These are phyloP conservation scores for Luehdorfia chinensis DNA, from an alignment of 1,140 invertebrate genomes.

Conservation along the genomic window DNA sequence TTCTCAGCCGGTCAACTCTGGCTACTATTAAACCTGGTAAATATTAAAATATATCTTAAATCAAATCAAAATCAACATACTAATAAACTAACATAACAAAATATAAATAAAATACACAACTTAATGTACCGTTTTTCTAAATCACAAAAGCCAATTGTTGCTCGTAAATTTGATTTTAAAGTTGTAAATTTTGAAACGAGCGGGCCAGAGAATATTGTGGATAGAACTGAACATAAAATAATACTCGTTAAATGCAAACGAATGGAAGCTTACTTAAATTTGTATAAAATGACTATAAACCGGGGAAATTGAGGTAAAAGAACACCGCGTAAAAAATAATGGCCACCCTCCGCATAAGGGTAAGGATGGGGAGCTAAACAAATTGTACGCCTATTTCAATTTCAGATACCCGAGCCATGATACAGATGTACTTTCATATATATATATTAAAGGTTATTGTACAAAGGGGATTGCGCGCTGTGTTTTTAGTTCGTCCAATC, in stretches of 20 bases:
- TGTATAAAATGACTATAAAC: conserved; percentile 61
- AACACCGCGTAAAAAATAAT: conserved; percentile 65
- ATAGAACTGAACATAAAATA: conserved; percentile 33
- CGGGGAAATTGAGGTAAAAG: conserved; percentile 58
- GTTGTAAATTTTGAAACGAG: conserved; percentile 4
- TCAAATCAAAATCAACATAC: too few relatives aligned
- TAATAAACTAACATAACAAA: too few relatives aligned
- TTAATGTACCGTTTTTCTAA: too few relatives aligned
- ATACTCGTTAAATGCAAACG: conserved; percentile 39
- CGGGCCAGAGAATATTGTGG: conserved; percentile 16
- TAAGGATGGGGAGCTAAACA: conserved; percentile 47
- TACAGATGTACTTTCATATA: conserved; percentile 20
- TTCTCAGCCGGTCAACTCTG: too few relatives aligned
- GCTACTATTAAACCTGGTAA: too few relatives aligned
- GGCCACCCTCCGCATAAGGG: conserved; percentile 36
- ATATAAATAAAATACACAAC: too few relatives aligned
- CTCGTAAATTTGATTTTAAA: conserved; percentile 8
- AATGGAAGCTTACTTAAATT: conserved; percentile 43
- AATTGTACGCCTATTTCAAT: conserved; percentile 67
- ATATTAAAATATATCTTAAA: too few relatives aligned
- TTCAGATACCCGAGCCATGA: conserved; percentile 34
- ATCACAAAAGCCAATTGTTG: too few relatives aligned
- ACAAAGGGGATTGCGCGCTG: not conserved
- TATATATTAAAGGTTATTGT: conserved; percentile 18
- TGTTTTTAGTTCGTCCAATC: too few relatives aligned